A percentile compares a stretch with the other conserved stretches of the same genome.
Evolutionary conservation across 2,113 vertebrate species (phyloP).

Genomic region (Colaptes auratus): DNA sequence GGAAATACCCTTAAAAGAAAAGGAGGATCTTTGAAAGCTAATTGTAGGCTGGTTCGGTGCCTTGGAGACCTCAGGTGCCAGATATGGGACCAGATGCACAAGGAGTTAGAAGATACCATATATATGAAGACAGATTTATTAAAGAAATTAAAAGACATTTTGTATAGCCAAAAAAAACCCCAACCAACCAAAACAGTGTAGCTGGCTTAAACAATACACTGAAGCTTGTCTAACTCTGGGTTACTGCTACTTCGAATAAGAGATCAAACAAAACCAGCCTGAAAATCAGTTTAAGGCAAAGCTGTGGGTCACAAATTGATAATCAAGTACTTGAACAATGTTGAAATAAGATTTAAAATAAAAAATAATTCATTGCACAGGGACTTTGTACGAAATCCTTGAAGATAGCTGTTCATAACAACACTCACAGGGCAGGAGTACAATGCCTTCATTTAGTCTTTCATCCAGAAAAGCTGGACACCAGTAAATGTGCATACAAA

Average conservation of each 20-base stretch:
- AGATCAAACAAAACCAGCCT: constrained; percentile 6
- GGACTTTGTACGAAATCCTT: not conserved
- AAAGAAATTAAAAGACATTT: constrained; percentile 5
- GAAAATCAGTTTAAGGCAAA: constrained; percentile 28
- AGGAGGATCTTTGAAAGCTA: not conserved
- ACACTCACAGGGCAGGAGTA: not conserved
- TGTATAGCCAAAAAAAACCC: not conserved
- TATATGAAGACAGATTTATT: constrained; percentile 32
- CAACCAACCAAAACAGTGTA: not conserved
- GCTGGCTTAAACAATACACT: not conserved
- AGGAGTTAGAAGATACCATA: not conserved
- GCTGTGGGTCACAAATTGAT: not conserved
- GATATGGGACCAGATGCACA: not conserved
- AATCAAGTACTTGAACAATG: not conserved
- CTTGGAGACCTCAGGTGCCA: accelerated
- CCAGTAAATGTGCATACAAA: not conserved
- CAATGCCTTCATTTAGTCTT: not conserved
- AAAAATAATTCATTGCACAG: not conserved
- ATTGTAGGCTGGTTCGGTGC: not conserved
- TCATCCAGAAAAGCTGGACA: not conserved
- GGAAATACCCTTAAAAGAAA: not conserved
- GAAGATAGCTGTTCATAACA: not conserved
- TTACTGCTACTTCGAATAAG: not conserved
- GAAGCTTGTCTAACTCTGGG: not conserved
- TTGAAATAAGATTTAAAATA: not conserved